Conservation (phyloP, 2,797 vertebrate species). For the Myotis myotis region DNA sequence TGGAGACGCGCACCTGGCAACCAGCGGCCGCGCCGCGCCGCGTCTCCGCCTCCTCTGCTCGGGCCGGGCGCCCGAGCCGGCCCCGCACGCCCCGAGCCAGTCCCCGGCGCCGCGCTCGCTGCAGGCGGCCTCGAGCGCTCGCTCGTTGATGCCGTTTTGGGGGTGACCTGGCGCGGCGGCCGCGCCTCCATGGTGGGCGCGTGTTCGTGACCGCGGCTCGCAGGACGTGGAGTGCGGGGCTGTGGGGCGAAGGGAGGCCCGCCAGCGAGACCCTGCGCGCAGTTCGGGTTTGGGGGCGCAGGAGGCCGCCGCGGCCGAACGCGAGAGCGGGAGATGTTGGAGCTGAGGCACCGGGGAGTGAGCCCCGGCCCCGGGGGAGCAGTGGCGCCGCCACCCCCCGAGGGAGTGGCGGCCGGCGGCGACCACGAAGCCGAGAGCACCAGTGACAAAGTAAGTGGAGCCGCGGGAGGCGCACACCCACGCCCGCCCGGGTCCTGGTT, state of each 20-base stretch:
- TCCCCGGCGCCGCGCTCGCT: not conserved
- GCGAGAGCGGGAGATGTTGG: constrained; percentile 71
- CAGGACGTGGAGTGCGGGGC: not conserved
- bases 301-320: constrained; percentile 50
- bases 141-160: constrained; percentile 74
- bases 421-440: constrained; percentile 79
- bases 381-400: constrained; percentile 54
- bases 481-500: not conserved
- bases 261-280: not conserved
- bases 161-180: constrained; percentile 66
- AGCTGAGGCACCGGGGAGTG: constrained; percentile 74
- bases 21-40: constrained; percentile 25
- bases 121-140: constrained; percentile 56
- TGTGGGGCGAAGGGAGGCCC: not conserved
- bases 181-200: constrained; percentile 10
- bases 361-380: constrained; percentile 56
- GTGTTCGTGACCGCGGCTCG: not conserved
- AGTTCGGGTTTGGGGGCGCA: constrained; percentile 34
- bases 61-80: not conserved
- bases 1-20: constrained; percentile 59
- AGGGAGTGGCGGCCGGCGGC: constrained; percentile 77
- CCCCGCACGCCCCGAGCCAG: not conserved
- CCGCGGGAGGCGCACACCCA: not conserved
- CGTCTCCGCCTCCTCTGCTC: not conserved
- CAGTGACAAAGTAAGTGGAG: constrained; percentile 83